These are phyloP conservation scores for Scophthalmus maximus DNA, from an alignment of 2,113 vertebrate genomes.

Conservation along the genomic window DNA sequence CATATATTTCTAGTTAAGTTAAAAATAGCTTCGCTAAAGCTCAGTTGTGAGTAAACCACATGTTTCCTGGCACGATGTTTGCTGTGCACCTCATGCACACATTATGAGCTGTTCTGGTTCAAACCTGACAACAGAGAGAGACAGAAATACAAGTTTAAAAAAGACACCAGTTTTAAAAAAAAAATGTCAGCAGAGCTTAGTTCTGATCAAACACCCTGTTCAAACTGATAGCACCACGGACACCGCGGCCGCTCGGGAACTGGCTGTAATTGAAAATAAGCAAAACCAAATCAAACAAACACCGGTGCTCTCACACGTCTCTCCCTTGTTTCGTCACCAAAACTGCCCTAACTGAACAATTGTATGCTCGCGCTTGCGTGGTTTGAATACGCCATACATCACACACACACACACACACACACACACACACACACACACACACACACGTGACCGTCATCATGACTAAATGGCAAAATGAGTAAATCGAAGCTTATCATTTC, in stretches of 20 bases:
- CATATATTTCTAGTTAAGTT: conserved; percentile 3
- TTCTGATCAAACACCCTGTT: conserved; percentile 76
- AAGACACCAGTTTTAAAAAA: conserved; percentile 1
- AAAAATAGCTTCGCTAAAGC: conserved; percentile 13
- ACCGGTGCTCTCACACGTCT: conserved; percentile 25
- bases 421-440: no score
- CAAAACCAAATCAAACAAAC: conserved; percentile 64
- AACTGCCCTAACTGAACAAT: conserved; percentile 38
- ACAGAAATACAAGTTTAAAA: conserved; percentile 58
- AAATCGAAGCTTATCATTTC: conserved; percentile 76
- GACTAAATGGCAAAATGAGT: conserved; percentile 56
- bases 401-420: no score
- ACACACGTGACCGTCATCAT: conserved; percentile 17
- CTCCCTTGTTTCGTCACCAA: conserved; percentile 25
- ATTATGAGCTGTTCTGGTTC: conserved; percentile 62
- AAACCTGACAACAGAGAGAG: conserved; percentile 58
- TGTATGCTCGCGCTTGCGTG: conserved; percentile 4
- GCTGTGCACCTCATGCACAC: conserved; percentile 35
- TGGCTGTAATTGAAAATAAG: conserved; percentile 59
- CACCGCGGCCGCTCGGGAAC: conserved; percentile 30
- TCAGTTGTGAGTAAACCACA: neutral
- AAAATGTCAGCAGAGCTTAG: conserved; percentile 65
- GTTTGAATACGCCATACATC: conserved; percentile 18
- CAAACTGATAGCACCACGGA: conserved; percentile 60
- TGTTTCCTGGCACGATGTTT: conserved; percentile 7